phyloP scores from a whole-genome alignment of 1,140 invertebrate species.

The Drosophila sucinea region DNA sequence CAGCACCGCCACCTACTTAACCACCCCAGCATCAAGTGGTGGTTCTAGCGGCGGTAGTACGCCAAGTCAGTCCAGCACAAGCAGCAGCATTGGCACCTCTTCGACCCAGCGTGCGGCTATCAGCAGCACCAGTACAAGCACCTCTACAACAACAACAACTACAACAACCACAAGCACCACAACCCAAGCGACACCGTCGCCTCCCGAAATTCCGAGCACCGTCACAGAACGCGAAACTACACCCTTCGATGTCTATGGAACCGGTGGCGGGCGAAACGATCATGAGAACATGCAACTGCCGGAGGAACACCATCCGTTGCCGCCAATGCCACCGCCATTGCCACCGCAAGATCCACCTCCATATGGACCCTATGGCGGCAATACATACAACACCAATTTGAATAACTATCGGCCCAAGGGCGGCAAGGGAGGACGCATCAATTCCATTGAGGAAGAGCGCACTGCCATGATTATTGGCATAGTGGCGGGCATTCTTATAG shows the following conservation, averaged over 20 bases:
- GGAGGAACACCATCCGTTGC: slow-evolving; percentile 75
- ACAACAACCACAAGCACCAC: slow-evolving; percentile 65
- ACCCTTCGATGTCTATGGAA: slow-evolving; percentile 58
- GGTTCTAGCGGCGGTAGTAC: slow-evolving; percentile 17
- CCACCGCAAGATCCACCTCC: slow-evolving; percentile 67
- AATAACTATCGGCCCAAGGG: slow-evolving; percentile 81
- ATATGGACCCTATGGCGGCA: slow-evolving; percentile 78
- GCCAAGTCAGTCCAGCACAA: slow-evolving; percentile 51
- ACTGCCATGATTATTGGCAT: slow-evolving; percentile 93
- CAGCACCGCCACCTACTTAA: slow-evolving; percentile 59
- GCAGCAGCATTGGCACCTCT: slow-evolving; percentile 41
- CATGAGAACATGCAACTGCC: slow-evolving; percentile 67
- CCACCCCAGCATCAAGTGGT: slow-evolving; percentile 54
- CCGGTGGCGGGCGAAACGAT: slow-evolving; percentile 45
- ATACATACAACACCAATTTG: slow-evolving; percentile 64
- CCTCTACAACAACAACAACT: slow-evolving; percentile 47
- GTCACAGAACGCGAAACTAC: slow-evolving; percentile 74
- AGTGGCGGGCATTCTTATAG: slow-evolving; percentile 95
- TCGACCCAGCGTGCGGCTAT: slow-evolving; percentile 57
- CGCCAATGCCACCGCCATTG: slow-evolving; percentile 68
- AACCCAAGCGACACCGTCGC: slow-evolving; percentile 62
- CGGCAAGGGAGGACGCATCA: slow-evolving; percentile 86
- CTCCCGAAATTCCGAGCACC: slow-evolving; percentile 62
- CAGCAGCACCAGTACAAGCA: slow-evolving; percentile 52
- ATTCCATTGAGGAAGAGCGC: slow-evolving; percentile 88